Conservation (phyloP, 2,113 vertebrate genomes). For the Carassius gibelio region DNA sequence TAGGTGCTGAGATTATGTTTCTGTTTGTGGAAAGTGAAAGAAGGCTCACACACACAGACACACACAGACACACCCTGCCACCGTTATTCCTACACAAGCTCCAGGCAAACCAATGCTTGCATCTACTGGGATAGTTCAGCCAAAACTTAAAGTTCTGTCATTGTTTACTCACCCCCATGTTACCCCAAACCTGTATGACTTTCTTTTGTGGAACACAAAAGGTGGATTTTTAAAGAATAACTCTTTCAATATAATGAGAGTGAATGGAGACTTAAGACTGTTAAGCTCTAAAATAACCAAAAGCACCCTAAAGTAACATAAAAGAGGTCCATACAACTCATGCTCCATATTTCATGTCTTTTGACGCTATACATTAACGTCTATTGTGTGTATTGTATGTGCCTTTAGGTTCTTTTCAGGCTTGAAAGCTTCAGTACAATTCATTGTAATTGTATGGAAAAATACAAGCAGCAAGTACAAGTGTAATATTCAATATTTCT, state of each 20-base stretch:
- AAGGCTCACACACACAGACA: conserved; percentile 38
- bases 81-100: conserved; percentile 42
- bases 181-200: neutral
- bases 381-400: conserved; percentile 1
- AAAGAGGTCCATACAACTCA: conserved; percentile 9
- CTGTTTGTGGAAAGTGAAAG: conserved; percentile 54
- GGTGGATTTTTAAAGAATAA: neutral
- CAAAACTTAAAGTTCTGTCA: conserved; percentile 9
- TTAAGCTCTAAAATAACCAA: neutral
- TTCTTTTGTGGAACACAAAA: neutral
- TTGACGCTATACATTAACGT: neutral
- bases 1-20: conserved; percentile 54
- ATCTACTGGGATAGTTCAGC: neutral
- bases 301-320: neutral
- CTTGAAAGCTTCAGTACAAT: conserved; percentile 9
- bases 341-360: conserved; percentile 6
- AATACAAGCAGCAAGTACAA: neutral
- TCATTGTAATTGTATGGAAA: neutral
- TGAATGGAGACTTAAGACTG: neutral
- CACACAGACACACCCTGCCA: conserved; percentile 54
- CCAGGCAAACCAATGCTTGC: conserved; percentile 20
- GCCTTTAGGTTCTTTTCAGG: neutral
- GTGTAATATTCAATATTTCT: neutral
- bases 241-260: neutral
- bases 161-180: conserved; percentile 11